Conservation (phyloP, 2,888 invertebrate genomes). For the Drosophila formosana region DNA sequence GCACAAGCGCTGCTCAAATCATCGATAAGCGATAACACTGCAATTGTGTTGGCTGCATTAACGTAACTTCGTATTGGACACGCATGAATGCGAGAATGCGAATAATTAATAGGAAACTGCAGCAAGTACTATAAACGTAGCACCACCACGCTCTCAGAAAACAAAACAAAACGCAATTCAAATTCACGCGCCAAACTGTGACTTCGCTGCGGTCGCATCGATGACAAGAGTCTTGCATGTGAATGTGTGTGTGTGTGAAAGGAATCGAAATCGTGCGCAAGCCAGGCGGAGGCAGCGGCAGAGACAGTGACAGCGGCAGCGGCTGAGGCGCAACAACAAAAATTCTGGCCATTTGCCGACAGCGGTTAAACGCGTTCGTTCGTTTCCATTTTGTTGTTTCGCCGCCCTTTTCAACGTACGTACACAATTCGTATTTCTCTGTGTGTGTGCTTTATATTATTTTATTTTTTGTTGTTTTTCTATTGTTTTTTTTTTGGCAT, state of each 20-base stretch:
- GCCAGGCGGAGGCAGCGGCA: slow-evolving; percentile 21
- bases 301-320: slow-evolving; percentile 10
- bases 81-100: too few species aligned
- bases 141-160: neutral
- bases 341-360: slow-evolving; percentile 59
- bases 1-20: slow-evolving; percentile 12
- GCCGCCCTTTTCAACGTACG: slow-evolving; percentile 46
- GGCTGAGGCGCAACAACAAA: slow-evolving; percentile 48
- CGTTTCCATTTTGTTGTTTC: slow-evolving; percentile 41
- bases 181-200: slow-evolving; percentile 31
- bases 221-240: slow-evolving; percentile 11
- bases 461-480: slow-evolving; percentile 15
- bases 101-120: neutral
- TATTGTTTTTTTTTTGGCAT: neutral
- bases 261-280: slow-evolving; percentile 49
- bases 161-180: neutral
- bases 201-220: neutral
- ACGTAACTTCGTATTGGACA: too few species aligned
- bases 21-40: slow-evolving; percentile 44
- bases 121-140: neutral
- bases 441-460: slow-evolving; percentile 14
- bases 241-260: slow-evolving; percentile 23
- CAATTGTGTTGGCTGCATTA: neutral
- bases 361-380: slow-evolving; percentile 57
- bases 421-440: slow-evolving; percentile 32